A percentile compares a stretch with the other conserved stretches of the same genome.
Evolutionary conservation across 2,113 vertebrate species (phyloP).

Genomic region (Cottus gobio): DNA sequence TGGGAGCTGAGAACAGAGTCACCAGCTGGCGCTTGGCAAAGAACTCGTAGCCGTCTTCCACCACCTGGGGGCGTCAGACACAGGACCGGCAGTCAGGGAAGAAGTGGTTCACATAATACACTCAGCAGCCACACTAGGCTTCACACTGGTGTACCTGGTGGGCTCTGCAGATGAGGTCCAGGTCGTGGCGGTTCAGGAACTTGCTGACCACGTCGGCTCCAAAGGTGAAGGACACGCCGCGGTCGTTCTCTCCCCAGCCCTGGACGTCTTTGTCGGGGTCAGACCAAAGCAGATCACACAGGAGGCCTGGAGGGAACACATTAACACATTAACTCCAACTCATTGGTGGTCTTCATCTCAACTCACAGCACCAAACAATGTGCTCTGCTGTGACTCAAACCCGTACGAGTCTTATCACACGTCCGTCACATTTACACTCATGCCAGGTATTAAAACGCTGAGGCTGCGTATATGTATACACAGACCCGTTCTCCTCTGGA

Average conservation of each 20-base stretch:
- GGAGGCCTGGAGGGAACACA: constrained; percentile 83
- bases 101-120: not conserved
- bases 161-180: constrained; percentile 97
- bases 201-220: constrained; percentile 97
- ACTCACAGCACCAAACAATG: not conserved
- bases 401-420: not conserved
- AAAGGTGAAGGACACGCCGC: constrained; percentile 94
- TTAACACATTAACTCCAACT: not conserved
- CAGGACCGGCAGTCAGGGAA: not conserved
- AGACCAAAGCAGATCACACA: constrained; percentile 94
- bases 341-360: not conserved
- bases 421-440: not conserved
- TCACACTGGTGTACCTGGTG: too few relatives aligned
- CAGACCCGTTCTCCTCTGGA: constrained; percentile 21
- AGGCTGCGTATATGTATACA: not conserved
- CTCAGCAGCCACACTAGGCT: too few relatives aligned
- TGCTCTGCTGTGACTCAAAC: not conserved
- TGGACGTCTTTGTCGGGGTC: constrained; percentile 95
- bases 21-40: constrained; percentile 96
- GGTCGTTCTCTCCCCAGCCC: constrained; percentile 95
- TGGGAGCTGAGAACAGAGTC: constrained; percentile 94
- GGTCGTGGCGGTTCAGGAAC: constrained; percentile 96
- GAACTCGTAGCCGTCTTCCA: constrained; percentile 97
- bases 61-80: constrained; percentile 85
- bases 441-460: not conserved